Evolutionary conservation across 2,113 vertebrate species (phyloP).

Genomic region (Apodemus speciosus): DNA sequence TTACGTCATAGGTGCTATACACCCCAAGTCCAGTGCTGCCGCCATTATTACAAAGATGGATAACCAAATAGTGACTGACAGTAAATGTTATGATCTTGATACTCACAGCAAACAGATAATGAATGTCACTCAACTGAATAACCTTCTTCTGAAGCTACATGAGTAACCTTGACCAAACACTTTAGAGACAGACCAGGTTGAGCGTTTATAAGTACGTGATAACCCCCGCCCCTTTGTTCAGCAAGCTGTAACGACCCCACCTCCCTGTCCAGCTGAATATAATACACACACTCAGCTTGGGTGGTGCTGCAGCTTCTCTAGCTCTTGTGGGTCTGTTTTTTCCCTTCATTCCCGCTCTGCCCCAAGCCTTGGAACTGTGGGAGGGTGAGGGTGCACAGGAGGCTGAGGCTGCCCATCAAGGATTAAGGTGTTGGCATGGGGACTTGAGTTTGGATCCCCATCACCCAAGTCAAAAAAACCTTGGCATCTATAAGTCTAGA

Average conservation of each 20-base stretch:
- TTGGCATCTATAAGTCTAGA: background rate
- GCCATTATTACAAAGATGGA: background rate
- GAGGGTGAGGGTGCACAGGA: background rate
- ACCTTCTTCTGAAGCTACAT: slow-evolving; percentile 15
- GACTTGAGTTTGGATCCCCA: background rate
- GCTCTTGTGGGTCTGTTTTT: background rate
- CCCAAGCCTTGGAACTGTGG: background rate
- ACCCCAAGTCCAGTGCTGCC: background rate
- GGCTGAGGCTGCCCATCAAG: background rate
- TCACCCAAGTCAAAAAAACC: background rate
- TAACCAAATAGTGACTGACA: background rate
- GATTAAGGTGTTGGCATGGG: background rate
- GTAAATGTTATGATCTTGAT: background rate
- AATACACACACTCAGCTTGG: background rate
- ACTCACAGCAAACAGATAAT: background rate
- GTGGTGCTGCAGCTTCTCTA: background rate
- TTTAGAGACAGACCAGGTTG: background rate
- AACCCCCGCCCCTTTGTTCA: background rate
- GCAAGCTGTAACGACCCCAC: no score
- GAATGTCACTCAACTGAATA: background rate
- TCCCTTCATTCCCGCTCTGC: background rate
- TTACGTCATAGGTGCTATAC: slow-evolving; percentile 5
- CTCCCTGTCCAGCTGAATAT: background rate
- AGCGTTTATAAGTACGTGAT: background rate
- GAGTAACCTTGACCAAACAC: background rate